Base-by-base conservation (phyloP, 2,113 vertebrate species). In the Pygoscelis antarcticus region DNA sequence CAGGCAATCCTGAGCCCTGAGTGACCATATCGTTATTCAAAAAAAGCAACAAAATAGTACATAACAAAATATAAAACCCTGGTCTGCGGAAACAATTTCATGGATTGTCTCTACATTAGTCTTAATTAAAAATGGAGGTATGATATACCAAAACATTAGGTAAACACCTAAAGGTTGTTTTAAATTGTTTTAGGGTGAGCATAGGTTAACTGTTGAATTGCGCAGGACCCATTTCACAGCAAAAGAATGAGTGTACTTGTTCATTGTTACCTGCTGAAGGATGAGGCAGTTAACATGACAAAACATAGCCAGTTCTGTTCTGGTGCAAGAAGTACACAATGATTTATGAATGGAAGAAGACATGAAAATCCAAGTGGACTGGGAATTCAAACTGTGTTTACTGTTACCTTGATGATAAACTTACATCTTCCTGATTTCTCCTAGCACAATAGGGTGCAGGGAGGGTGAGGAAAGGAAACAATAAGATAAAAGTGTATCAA, bases 71-170 rank as follows among this genome's bases (percentile, higher is more conserved):
- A 51, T 2, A 40, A 51, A 90, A 34, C 15, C 7, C 10, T 12
- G 0, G 1, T 32, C 13, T 78, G 10, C 27, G 3, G 7, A 77
- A 85, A 61, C 1, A 54, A 10, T 20, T 4, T 65, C 4, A 36
- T 82, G 6, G 7, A 11, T 68, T 23, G 3, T 69, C 6, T 88
- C 13, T 5, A 25, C 5, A 34, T 34, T 16, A 66, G 3, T 40
- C 21, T 44, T 75, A 76, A 26, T 29, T 36, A 30, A 86, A 89
- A 83, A 51, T 14, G 4, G 16, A 26, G 9, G 40, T 34, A 12
- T 4, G 14, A 61, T 16, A 34, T n/a, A 16, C 8, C 10, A 36
- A 84, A 66, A 29, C 3, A 36, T 13, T 47, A 57, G 4, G 13
- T 36, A 77, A 91, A 44, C 0, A 2, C 7, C 11, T 36, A 61